A percentile compares a stretch with the other conserved stretches of the same genome.
These are phyloP conservation scores for Caenorhabditis japonica DNA, from an alignment of 2,888 invertebrate species.

Conservation along the genomic window DNA sequence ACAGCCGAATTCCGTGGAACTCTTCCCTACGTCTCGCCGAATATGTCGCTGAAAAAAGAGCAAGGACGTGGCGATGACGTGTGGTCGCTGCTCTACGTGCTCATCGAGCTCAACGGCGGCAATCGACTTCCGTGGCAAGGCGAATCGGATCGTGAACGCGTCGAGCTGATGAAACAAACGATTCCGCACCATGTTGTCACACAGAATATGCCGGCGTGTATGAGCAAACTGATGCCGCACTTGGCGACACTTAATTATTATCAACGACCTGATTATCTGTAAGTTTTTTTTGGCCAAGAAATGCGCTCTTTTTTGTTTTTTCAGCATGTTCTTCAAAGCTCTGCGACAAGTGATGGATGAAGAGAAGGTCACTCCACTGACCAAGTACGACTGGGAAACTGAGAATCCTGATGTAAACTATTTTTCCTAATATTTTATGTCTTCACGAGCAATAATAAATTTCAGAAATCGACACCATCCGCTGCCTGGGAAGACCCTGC, in stretches of 20 bases:
- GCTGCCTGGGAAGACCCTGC: slow-evolving; percentile 49
- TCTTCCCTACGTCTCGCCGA: slow-evolving; percentile 68
- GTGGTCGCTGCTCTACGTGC: slow-evolving; percentile 57
- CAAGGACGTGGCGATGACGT: slow-evolving; percentile 60
- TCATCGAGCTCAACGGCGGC: slow-evolving; percentile 81
- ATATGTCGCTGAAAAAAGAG: slow-evolving; percentile 65
- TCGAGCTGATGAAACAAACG: slow-evolving; percentile 59
- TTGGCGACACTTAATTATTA: slow-evolving; percentile 62
- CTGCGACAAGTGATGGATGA: slow-evolving; percentile 45
- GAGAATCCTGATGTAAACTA: slow-evolving; percentile 28
- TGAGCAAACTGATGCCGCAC: slow-evolving; percentile 47
- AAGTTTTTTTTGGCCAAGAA: no score
- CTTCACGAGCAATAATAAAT: neutral
- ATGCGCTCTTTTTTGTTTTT: no score
- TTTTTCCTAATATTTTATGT: neutral
- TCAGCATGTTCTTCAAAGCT: slow-evolving; percentile 41
- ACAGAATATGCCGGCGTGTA: slow-evolving; percentile 60
- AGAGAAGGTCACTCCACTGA: slow-evolving; percentile 13
- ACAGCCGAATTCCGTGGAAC: slow-evolving; percentile 73
- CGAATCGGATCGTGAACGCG: slow-evolving; percentile 54
- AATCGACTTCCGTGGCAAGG: slow-evolving; percentile 67
- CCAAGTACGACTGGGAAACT: slow-evolving; percentile 45
- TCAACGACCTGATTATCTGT: slow-evolving; percentile 63
- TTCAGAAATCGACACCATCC: slow-evolving; percentile 29
- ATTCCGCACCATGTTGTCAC: slow-evolving; percentile 55